Conservation (phyloP, 1,140 invertebrate species). For the Drosophila nasuta region DNA sequence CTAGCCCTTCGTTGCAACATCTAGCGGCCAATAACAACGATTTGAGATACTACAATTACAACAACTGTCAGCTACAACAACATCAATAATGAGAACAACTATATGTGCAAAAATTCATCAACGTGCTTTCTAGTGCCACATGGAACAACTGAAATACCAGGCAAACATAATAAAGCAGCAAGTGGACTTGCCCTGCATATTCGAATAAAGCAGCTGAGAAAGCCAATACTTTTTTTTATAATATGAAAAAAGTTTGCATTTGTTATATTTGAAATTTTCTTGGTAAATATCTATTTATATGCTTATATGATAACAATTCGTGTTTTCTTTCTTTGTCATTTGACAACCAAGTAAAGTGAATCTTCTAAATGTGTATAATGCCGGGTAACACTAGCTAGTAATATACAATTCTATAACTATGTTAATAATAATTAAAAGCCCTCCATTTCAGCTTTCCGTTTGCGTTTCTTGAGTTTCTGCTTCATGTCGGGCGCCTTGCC, state of each 20-base stretch:
- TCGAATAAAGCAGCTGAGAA: no score
- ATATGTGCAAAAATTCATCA: no score
- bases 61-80: no score
- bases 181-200: no score
- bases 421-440: conserved; percentile 43
- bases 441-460: conserved; percentile 71
- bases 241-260: neutral
- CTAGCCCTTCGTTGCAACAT: no score
- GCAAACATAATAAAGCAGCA: no score
- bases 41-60: no score
- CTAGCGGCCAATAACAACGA: no score
- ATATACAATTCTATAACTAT: conserved; percentile 14
- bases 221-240: no score
- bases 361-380: neutral
- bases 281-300: neutral
- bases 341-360: neutral
- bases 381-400: neutral
- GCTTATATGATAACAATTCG: neutral
- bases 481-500: conserved; percentile 75
- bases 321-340: neutral
- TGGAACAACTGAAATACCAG: no score
- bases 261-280: neutral
- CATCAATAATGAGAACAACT: no score
- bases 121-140: no score
- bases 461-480: conserved; percentile 79